Evolutionary conservation across 2,888 invertebrate genomes (phyloP).

Genomic region (Chrysodeixis includens): DNA sequence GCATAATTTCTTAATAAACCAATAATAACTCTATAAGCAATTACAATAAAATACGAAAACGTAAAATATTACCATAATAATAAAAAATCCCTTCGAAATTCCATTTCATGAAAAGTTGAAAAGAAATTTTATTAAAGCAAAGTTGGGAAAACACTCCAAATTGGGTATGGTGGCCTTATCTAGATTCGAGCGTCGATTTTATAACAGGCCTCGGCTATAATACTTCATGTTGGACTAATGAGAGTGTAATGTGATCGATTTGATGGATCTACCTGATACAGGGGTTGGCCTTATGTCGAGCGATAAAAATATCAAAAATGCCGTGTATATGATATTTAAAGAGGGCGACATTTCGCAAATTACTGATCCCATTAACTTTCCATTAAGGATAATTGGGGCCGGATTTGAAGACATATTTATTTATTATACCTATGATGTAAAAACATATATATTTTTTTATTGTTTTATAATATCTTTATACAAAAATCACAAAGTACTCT

Average conservation of each 20-base stretch:
- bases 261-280: conserved; percentile 38
- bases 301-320: conserved; percentile 74
- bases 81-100: conserved; percentile 24
- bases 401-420: conserved; percentile 54
- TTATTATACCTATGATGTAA: conserved; percentile 29
- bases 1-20: neutral
- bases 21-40: conserved; percentile 3
- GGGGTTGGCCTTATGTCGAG: conserved; percentile 60
- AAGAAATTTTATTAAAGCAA: conserved; percentile 44
- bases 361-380: conserved; percentile 86
- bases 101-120: conserved; percentile 33
- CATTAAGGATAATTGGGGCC: conserved; percentile 82
- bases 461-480: conserved; percentile 2
- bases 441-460: neutral
- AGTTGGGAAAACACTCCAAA: conserved; percentile 32
- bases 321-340: conserved; percentile 79
- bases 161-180: conserved; percentile 34
- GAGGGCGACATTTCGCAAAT: conserved; percentile 86
- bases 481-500: no score
- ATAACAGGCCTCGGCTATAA: conserved; percentile 38
- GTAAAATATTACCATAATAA: neutral
- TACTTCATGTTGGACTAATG: conserved; percentile 47
- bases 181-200: conserved; percentile 44
- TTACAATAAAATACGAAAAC: conserved; percentile 2
- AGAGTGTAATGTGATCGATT: conserved; percentile 55